Evolutionary conservation across 2,797 vertebrate species (phyloP), one percentile per base, ranked within the genome.

Genomic region (Catharus ustulatus): DNA sequence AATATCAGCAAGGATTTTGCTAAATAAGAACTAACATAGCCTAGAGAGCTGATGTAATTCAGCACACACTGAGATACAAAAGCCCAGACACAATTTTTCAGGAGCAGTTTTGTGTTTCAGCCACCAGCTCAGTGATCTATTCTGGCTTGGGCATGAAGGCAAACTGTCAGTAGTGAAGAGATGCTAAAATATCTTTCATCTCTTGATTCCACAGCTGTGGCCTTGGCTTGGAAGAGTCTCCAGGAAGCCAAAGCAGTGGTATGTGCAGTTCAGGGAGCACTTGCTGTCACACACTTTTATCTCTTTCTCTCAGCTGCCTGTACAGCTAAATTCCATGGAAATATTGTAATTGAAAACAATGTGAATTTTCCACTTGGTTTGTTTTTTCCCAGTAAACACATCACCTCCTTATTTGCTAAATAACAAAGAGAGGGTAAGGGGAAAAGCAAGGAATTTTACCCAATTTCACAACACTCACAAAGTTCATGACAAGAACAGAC

Each of bases 191-290:
- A 6, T 40, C 38, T 38, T 45, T 34, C 34, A 5, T 58, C 66
- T 80, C 57, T 24, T 20, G 42, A 40, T 36, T 72, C 68, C 18
- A 11, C 54, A 96, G 95, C 92, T 18, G 80, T 95, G 86, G 84
- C 87, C 38, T 38, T 64, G 57, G 94, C 95, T 52, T 75, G 93
- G 94, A 49, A 73, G 86, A 91, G 92, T 14, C 88, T 95, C 27
- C 11, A 34, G 67, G 73, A 94, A 67, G 90, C 95, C 69, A 76
- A 94, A 88, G 82, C 73, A 24, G 75, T 82, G 96, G 97, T 96
- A 75, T 2, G 94, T 90, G 84, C 1, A 2, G 30, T 16, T 72
- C 17, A 32, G 63, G 80, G 55, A 72, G 20, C 11, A 2, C 10
- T 63, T 69, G 42, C 55, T 84, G 36, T 57, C 48, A 24, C 20